phyloP scores from a whole-genome alignment of 2,797 vertebrate genomes.

The Gephyroberyx darwinii region DNA sequence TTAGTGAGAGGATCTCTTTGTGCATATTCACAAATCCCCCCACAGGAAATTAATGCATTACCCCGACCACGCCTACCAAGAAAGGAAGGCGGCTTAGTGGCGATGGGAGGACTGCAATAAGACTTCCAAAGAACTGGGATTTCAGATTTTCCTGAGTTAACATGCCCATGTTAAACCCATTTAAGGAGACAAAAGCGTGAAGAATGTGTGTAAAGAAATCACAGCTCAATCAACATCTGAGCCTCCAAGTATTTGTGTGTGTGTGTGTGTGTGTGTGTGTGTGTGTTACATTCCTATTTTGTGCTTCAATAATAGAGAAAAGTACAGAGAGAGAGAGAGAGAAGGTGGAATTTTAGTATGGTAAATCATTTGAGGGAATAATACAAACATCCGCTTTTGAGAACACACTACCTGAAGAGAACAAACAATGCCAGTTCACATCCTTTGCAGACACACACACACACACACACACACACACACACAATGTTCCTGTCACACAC shows the following conservation, averaged over 20 bases:
- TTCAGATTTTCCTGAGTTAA: slow-evolving; percentile 68
- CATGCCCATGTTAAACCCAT: slow-evolving; percentile 64
- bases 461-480: slow-evolving; percentile 1
- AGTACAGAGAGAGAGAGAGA: background rate
- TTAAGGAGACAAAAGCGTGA: slow-evolving; percentile 64
- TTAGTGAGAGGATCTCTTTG: slow-evolving; percentile 75
- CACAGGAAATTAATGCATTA: slow-evolving; percentile 78
- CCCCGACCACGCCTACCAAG: slow-evolving; percentile 55
- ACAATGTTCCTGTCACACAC: slow-evolving; percentile 15
- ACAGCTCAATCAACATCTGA: slow-evolving; percentile 17
- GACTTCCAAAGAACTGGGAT: slow-evolving; percentile 68
- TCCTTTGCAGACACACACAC: background rate
- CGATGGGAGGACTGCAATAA: slow-evolving; percentile 56
- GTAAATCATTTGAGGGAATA: slow-evolving; percentile 15
- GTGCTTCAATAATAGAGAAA: background rate
- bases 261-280: slow-evolving; percentile 11
- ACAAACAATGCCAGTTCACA: slow-evolving; percentile 4
- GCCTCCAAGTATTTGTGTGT: slow-evolving; percentile 14
- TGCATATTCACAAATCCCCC: slow-evolving; percentile 77
- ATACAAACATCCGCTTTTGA: slow-evolving; percentile 35
- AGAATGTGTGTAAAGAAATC: slow-evolving; percentile 58
- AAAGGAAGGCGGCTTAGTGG: slow-evolving; percentile 69
- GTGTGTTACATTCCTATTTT: background rate
- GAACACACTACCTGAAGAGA: slow-evolving; percentile 25
- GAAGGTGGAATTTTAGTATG: background rate